Evolutionary conservation across 2,113 vertebrate species (phyloP), one percentile per base, ranked within the genome.

Genomic region (Apodemus sylvaticus): DNA sequence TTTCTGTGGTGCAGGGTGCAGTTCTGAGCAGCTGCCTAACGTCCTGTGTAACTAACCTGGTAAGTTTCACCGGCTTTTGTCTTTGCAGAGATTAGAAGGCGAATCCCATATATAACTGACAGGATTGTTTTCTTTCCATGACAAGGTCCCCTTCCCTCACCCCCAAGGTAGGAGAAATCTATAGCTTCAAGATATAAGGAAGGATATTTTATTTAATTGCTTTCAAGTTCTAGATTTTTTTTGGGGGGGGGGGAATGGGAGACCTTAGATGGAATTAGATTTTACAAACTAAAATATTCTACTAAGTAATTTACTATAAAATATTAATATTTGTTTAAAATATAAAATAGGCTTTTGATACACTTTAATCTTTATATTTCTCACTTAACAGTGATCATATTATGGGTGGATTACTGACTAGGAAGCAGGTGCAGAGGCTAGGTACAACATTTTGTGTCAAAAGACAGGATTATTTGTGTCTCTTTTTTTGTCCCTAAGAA

Each of bases 1-100:
- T 98, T 83, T 98, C 96, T 95, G 90, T 93, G 62, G 94, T 29
- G 1, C 94, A 60, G 31, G 91, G 94, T 39, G 76, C 91, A 68
- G 95, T 97, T 91, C 95, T 97, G 68, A 97, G 96, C 89, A 96
- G 92, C 81, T 98, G 98, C 86, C 90, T 96, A 29, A 97, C 97
- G 66, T 97, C 97, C 16, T 98, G 98, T 95, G 62, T 97, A 31
- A 97, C 91, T 64, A 97, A 97, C 74, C 94, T 98, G 98, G 98
- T 99, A 98, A 99, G 98, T 98, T 97, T 97, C 81, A 60, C 86
- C 58, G 29, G 16, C 58, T 36, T 79, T 98, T 88, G 55, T 87
- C 16, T 96, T 97, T 93, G 93, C 24, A 95, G 81, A 9, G 66
- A n/a, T 42, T 64, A 68, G n/a, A 92, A 68, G 2, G 17, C 14